These are phyloP conservation scores for Microchirus variegatus DNA, from an alignment of 2,797 vertebrate species.

Conservation along the genomic window DNA sequence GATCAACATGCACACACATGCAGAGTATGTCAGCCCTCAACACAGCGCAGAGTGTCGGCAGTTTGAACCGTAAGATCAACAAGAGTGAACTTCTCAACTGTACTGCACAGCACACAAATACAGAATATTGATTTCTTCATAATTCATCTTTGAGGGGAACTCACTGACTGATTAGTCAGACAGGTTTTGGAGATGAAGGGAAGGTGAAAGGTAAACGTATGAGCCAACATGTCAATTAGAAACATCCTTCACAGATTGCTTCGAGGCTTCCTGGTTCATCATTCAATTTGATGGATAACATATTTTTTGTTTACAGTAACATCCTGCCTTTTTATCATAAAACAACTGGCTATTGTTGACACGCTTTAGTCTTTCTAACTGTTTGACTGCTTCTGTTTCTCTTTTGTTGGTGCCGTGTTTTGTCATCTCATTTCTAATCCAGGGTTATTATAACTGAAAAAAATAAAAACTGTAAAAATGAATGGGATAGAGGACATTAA, in stretches of 20 bases:
- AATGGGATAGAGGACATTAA: not conserved
- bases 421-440: too few relatives aligned
- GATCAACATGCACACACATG: conserved; percentile 65
- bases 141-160: not conserved
- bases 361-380: too few relatives aligned
- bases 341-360: too few relatives aligned
- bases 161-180: too few relatives aligned
- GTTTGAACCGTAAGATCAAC: conserved; percentile 4
- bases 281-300: not conserved
- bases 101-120: not conserved
- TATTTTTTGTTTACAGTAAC: too few relatives aligned
- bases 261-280: not conserved
- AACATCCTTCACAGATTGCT: conserved; percentile 1
- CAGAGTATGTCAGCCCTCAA: conserved; percentile 46
- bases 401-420: too few relatives aligned
- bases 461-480: too few relatives aligned
- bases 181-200: not conserved
- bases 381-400: too few relatives aligned
- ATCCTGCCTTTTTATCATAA: too few relatives aligned
- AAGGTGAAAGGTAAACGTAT: not conserved
- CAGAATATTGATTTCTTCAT: too few relatives aligned
- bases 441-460: too few relatives aligned
- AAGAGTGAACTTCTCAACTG: not conserved
- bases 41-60: conserved; percentile 19
- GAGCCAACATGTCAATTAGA: not conserved